phyloP scores from a whole-genome alignment of 2,888 invertebrate species.

The Cactoblastis cactorum region DNA sequence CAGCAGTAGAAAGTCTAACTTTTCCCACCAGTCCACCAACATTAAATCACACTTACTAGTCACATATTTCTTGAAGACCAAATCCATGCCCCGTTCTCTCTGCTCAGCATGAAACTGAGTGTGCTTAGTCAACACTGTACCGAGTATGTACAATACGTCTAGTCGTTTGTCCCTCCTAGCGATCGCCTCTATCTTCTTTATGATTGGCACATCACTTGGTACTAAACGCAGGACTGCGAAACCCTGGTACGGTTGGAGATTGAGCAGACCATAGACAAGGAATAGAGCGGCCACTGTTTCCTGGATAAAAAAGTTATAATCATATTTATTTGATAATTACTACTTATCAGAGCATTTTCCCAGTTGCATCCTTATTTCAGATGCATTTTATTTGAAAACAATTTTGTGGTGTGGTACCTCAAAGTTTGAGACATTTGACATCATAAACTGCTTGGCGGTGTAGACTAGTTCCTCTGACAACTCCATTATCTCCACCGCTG shows the following conservation, averaged over 20 bases:
- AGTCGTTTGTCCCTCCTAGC: slow-evolving; percentile 42
- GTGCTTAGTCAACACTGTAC: slow-evolving; percentile 42
- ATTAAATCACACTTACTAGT: slow-evolving; percentile 40
- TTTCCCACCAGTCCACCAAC: no score
- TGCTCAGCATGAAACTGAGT: slow-evolving; percentile 47
- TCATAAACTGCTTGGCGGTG: slow-evolving; percentile 56
- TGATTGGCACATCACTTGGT: slow-evolving; percentile 43
- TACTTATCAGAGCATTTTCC: no score
- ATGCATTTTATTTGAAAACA: no score
- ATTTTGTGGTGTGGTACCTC: no score
- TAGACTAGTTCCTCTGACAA: slow-evolving; percentile 56
- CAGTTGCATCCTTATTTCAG: no score
- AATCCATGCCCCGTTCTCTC: slow-evolving; percentile 56
- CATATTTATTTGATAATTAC: no score
- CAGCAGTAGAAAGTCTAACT: neutral
- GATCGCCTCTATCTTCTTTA: slow-evolving; percentile 40
- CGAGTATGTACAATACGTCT: slow-evolving; percentile 58
- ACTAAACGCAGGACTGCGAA: slow-evolving; percentile 49
- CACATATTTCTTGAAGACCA: slow-evolving; percentile 46
- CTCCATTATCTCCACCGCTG: slow-evolving; percentile 57
- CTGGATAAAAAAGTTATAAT: slow-evolving; percentile 31
- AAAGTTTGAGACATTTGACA: slow-evolving; percentile 45
- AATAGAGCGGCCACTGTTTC: slow-evolving; percentile 57
- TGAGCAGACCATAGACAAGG: slow-evolving; percentile 52
- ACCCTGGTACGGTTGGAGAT: slow-evolving; percentile 49